These are phyloP conservation scores for Heterocephalus glaber DNA, from an alignment of 2,113 vertebrate genomes.

Conservation along the genomic window DNA sequence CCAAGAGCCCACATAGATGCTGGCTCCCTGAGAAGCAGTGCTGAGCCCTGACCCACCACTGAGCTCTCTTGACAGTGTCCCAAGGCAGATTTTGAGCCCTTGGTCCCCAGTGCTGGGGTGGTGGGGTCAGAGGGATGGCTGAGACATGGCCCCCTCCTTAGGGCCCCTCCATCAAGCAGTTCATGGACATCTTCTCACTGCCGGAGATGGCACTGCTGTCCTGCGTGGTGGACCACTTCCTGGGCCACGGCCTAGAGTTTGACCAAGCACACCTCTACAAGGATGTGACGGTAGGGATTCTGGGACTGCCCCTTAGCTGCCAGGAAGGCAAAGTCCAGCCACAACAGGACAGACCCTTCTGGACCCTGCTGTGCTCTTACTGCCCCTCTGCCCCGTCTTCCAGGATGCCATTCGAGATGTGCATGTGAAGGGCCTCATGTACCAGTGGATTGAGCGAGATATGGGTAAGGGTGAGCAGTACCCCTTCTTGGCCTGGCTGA, in stretches of 20 bases:
- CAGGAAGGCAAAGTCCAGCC: neutral
- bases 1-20: neutral
- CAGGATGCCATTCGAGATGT: slow-evolving; percentile 90
- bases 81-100: neutral
- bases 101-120: neutral
- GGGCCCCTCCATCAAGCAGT: slow-evolving; percentile 90
- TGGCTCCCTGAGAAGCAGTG: neutral
- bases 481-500: neutral
- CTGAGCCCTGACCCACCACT: neutral
- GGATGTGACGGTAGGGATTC: slow-evolving; percentile 87
- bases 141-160: slow-evolving; percentile 43
- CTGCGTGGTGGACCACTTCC: slow-evolving; percentile 89
- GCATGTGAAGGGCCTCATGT: slow-evolving; percentile 90
- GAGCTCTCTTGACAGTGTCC: neutral
- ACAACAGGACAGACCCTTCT: neutral
- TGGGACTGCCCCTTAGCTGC: neutral
- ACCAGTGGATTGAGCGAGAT: slow-evolving; percentile 89
- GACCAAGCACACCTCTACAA: slow-evolving; percentile 90
- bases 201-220: slow-evolving; percentile 90
- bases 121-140: neutral
- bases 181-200: slow-evolving; percentile 91
- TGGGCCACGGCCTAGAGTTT: slow-evolving; percentile 87
- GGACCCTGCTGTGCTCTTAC: neutral
- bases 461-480: slow-evolving; percentile 83
- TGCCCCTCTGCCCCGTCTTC: neutral